Evolutionary conservation across 2,113 vertebrate species (phyloP), one percentile per base, ranked within the genome.

Genomic region (Erythrolamprus reginae): DNA sequence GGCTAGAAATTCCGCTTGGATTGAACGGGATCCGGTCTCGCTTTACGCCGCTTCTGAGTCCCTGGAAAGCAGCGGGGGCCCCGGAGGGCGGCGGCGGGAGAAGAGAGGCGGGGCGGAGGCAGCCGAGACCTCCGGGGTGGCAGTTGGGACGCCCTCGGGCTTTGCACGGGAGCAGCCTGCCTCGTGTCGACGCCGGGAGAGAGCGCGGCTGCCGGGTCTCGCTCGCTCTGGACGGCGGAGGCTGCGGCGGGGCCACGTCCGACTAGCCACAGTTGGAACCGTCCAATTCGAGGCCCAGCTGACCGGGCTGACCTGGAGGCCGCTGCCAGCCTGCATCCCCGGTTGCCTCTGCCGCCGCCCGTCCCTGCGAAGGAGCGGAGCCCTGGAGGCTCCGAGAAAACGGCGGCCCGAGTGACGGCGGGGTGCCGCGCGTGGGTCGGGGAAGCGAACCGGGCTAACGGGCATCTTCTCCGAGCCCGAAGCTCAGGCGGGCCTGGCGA

Each of bases 261-360:
- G 6, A 70, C 5, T 33, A 8, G 33, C n/a, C 65, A 19, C 15
- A 3, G 61, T 3, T 26, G 4, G 10, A 13, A 12, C 58, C 58
- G 28, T 28, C 28, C 58, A 10, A 65, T 5, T n/a, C 12, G 12
- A 65, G 28, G 65, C 13, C n/a, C n/a, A 13, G 65, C 5, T 70
- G 58, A 65, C 58, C 10, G 10, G 58, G 1, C 26, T 4, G 65
- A n/a, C 65, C n/a, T 38, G 28, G 13, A 70, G 5, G 6, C 15
- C 65, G 13, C 15, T 1, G 5, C n/a, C n/a, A 1, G 5, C n/a
- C 5, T 8, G 12, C 65, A 17, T 1, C 15, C 0, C 2, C 7
- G 5, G 15, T 77, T 77, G n/a, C 65, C 33, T 2, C 33, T 77
- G n/a, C 65, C 33, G 6, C 33, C 33, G 17, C 15, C 13, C 65